Evolutionary conservation across 2,797 vertebrate genomes (phyloP).

Genomic region (Heteromormyrus szaboi): DNA sequence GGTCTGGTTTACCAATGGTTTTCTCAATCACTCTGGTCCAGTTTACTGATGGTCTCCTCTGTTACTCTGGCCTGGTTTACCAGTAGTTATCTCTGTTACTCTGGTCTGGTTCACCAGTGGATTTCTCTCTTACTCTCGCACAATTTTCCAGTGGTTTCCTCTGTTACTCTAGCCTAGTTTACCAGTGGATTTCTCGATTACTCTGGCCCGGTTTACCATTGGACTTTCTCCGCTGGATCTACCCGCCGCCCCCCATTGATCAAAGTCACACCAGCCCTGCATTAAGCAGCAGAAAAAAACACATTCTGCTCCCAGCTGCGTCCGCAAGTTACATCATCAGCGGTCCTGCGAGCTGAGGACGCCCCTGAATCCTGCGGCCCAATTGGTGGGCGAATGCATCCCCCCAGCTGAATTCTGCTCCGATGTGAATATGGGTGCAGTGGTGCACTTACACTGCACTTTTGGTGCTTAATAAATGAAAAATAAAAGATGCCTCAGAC

Average conservation of each 20-base stretch:
- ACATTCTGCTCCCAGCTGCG: background rate
- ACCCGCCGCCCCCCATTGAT: conserved; percentile 23
- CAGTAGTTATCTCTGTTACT: background rate
- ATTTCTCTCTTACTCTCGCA: conserved; percentile 12
- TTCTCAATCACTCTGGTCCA: background rate
- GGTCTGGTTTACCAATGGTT: background rate
- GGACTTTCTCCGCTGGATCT: conserved; percentile 16
- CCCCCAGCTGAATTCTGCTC: background rate
- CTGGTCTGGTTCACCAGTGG: conserved; percentile 24
- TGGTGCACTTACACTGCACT: background rate
- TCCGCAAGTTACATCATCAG: background rate
- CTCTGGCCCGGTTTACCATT: conserved; percentile 22
- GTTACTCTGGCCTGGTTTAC: background rate
- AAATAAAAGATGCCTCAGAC: background rate
- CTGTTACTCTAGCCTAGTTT: conserved; percentile 19
- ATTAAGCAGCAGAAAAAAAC: conserved; percentile 1
- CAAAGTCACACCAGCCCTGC: conserved; percentile 19
- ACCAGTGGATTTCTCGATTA: conserved; percentile 21
- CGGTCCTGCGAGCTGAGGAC: background rate
- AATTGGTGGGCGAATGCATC: background rate
- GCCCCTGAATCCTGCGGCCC: background rate
- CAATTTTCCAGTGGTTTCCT: conserved; percentile 22
- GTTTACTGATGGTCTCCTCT: conserved; percentile 21
- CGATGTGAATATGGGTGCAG: background rate
- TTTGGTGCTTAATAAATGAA: background rate